A percentile compares a stretch with the other conserved stretches of the same genome.
phyloP scores from a whole-genome alignment of 1,140 invertebrate genomes.

The Lordiphosa stackelbergi region DNA sequence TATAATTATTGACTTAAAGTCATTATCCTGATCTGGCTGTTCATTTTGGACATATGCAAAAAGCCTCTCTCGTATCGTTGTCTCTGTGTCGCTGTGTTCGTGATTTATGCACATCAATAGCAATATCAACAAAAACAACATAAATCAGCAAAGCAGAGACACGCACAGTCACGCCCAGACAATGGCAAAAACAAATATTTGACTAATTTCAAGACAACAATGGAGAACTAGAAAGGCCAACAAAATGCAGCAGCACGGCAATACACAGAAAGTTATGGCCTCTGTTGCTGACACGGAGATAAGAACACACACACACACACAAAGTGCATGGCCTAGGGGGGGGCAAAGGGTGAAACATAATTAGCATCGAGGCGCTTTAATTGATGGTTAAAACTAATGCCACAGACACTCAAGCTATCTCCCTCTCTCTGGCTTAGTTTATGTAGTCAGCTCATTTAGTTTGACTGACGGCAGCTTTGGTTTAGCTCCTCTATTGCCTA shows the following conservation, averaged over 20 bases:
- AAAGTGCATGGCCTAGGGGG: not conserved
- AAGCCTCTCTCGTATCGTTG: not conserved
- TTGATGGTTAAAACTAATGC: slow-evolving; percentile 65
- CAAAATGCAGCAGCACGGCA: slow-evolving; percentile 5
- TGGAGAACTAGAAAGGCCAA: slow-evolving; percentile 12
- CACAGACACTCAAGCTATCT: slow-evolving; percentile 8
- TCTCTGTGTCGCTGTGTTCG: not conserved
- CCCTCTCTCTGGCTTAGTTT: slow-evolving; percentile 47
- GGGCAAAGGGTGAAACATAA: slow-evolving; percentile 47
- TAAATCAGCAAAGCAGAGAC: slow-evolving; percentile 7
- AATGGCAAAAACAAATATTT: slow-evolving; percentile 15
- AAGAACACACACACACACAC: slow-evolving; percentile 8
- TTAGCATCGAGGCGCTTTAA: slow-evolving; percentile 65
- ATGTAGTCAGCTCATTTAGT: slow-evolving; percentile 74
- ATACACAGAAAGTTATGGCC: slow-evolving; percentile 7
- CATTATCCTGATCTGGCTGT: slow-evolving; percentile 12
- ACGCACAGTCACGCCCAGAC: slow-evolving; percentile 7
- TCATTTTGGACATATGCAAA: slow-evolving; percentile 14
- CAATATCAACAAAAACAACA: slow-evolving; percentile 11
- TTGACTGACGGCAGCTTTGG: slow-evolving; percentile 58
- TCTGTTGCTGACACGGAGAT: slow-evolving; percentile 14
- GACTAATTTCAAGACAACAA: slow-evolving; percentile 15
- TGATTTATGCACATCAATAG: slow-evolving; percentile 13
- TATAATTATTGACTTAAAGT: slow-evolving; percentile 10
- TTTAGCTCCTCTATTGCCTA: slow-evolving; percentile 7